Evolutionary conservation across 2,888 invertebrate genomes (phyloP), one percentile per base, ranked within the genome.

Genomic region (Apoda limacodes): DNA sequence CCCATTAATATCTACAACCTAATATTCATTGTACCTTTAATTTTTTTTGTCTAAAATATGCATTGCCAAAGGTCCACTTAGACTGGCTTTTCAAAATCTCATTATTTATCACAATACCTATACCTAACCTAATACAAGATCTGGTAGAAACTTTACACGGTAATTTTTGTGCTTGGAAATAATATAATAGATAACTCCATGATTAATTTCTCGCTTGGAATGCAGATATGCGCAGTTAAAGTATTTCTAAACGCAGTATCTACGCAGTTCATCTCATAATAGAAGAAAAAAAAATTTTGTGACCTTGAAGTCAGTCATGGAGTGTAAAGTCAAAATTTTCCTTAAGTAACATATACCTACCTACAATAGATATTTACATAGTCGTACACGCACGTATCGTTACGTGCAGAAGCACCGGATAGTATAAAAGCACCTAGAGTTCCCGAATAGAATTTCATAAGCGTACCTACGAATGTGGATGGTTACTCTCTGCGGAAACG

Each of bases 361-460:
- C 55, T 72, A 68, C 62, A 51, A 65, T 61, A 69, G 58, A 70
- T 78, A 80, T 78, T 70, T 78, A 78, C 76, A 76, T 61, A 57
- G 57, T 65, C 54, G 65, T 72, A 72, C 70, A 72, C 70, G 54
- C 65, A 69, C 60, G 65, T 17, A 17, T 7, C 17, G 7, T 17
- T 6, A 17, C 67, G 68, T 72, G 71, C 65, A 69, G 68, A 78
- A 80, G 80, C 80, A 78, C 80, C 80, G 68, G 72, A 76, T 66
- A 71, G 67, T 69, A 70, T n/a, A 70, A 69, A 78, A 80, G 80
- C 80, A 80, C 80, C 78, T 76, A 75, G 60, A 68, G 68, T 74
- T 78, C 67, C 65, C 70, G 59, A 74, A 67, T 71, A 70, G 66
- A 72, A 61, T 68, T 65, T 66, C n/a, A n/a, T 67, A 76, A 75